These are phyloP conservation scores for Otocyon megalotis DNA, from an alignment of 2,113 vertebrate species.

Conservation along the genomic window DNA sequence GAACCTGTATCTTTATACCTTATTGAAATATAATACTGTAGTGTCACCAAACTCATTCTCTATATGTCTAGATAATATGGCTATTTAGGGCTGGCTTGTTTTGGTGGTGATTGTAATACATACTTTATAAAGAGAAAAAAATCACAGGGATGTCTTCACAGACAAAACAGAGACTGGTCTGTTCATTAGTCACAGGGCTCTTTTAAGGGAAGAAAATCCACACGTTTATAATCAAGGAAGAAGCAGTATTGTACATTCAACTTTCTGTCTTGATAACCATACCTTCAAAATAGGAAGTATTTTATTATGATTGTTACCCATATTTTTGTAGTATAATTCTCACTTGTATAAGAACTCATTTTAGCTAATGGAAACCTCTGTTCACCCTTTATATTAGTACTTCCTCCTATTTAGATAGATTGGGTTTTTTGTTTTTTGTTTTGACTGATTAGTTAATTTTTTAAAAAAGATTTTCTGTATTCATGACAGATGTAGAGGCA, in stretches of 20 bases:
- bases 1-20: neutral
- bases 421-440: neutral
- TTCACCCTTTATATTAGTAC: neutral
- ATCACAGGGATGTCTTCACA: neutral
- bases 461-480: neutral
- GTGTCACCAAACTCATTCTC: neutral
- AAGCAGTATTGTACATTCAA: neutral
- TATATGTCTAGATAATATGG: neutral
- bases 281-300: neutral
- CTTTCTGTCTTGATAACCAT: slow-evolving; percentile 32
- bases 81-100: neutral
- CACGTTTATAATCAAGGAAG: neutral
- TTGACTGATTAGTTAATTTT: neutral
- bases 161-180: slow-evolving; percentile 22
- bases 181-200: slow-evolving; percentile 16
- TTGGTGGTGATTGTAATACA: neutral
- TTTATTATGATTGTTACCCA: slow-evolving; percentile 2
- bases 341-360: neutral
- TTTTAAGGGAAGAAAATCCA: neutral
- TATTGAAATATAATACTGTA: neutral
- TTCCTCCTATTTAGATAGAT: slow-evolving; percentile 29
- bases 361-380: slow-evolving; percentile 20
- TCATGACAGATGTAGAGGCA: too few relatives aligned
- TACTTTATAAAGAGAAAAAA: neutral
- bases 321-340: slow-evolving; percentile 39